Evolutionary conservation across 2,797 vertebrate species (phyloP).

Genomic region (Onychomys arenicola): DNA sequence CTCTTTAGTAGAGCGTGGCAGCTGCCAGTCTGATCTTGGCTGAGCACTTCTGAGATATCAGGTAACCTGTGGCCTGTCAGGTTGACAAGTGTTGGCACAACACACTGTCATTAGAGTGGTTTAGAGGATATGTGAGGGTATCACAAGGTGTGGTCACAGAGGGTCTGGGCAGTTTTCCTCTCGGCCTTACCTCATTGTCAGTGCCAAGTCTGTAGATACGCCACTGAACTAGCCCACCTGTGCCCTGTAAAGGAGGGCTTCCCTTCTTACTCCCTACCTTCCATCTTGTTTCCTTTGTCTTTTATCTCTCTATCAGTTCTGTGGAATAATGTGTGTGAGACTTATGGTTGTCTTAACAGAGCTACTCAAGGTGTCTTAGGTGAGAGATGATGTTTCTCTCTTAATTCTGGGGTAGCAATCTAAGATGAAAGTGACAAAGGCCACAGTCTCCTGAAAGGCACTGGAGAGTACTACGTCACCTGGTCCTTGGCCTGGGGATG

Average conservation of each 20-base stretch:
- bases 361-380: neutral
- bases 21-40: neutral
- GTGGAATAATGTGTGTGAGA: neutral
- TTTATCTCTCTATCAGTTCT: neutral
- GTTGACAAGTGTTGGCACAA: too few relatives aligned
- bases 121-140: neutral
- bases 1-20: neutral
- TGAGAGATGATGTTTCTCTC: neutral
- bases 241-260: neutral
- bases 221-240: neutral
- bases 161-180: neutral
- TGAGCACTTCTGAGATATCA: neutral
- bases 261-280: neutral
- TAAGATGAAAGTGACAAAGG: neutral
- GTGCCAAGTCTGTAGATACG: neutral
- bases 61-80: neutral
- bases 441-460: neutral
- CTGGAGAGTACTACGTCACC: neutral
- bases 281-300: neutral
- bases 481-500: neutral
- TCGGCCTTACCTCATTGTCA: neutral
- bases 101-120: too few relatives aligned
- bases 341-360: neutral
- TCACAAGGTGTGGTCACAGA: neutral
- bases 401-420: neutral